Evolutionary conservation across 2,113 vertebrate genomes (phyloP).

Genomic region (Lipophrys pholis): DNA sequence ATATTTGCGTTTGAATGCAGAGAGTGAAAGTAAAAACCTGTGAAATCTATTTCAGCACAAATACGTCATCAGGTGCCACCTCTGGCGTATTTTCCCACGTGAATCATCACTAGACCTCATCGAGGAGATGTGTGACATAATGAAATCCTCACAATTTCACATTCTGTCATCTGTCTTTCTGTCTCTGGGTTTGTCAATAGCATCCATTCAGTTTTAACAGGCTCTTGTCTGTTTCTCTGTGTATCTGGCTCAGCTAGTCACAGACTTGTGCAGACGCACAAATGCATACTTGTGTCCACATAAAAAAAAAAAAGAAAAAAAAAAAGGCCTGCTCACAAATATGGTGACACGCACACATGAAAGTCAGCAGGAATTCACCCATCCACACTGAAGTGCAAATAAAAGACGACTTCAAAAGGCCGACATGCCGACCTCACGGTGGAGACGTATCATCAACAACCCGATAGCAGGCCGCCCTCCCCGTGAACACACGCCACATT

Average conservation of each 20-base stretch:
- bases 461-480: too few relatives aligned
- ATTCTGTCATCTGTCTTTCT: slow-evolving; percentile 10
- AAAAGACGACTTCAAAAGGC: not conserved
- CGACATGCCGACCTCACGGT: too few relatives aligned
- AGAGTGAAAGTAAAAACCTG: too few relatives aligned
- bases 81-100: too few relatives aligned
- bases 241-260: slow-evolving; percentile 59
- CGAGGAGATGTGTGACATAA: not conserved
- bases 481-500: not conserved
- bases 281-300: too few relatives aligned
- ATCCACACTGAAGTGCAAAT: slow-evolving; percentile 6
- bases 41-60: too few relatives aligned
- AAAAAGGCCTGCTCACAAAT: not conserved
- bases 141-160: slow-evolving; percentile 7
- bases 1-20: too few relatives aligned
- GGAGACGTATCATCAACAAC: too few relatives aligned
- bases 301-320: not conserved
- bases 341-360: not conserved
- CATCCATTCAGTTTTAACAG: slow-evolving; percentile 46
- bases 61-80: too few relatives aligned
- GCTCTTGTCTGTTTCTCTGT: slow-evolving; percentile 38
- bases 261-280: slow-evolving; percentile 1
- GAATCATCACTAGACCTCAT: too few relatives aligned
- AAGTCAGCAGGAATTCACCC: not conserved
- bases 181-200: slow-evolving; percentile 35